phyloP scores from a whole-genome alignment of 37 sponge, comb jelly and placozoan species.

The Crambe crambe region DNA sequence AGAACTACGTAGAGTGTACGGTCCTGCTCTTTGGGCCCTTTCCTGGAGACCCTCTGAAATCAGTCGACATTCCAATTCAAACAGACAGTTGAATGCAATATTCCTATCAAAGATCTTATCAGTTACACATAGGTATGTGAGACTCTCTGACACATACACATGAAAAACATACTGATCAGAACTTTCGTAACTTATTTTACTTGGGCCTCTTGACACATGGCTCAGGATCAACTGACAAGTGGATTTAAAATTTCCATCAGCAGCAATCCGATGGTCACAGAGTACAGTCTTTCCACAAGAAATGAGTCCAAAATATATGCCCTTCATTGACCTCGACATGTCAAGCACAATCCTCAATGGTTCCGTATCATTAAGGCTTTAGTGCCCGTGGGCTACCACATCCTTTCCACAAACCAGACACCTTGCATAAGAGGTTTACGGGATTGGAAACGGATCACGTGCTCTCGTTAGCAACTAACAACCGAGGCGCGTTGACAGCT shows the following conservation, averaged over 20 bases:
- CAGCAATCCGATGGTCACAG: not conserved
- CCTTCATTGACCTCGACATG: not conserved
- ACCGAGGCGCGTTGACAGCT: too few relatives aligned
- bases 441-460: too few relatives aligned
- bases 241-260: not conserved
- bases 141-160: not conserved
- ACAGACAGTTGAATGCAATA: conserved; percentile 17
- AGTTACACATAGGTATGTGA: conserved; percentile 26
- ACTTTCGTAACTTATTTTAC: conserved; percentile 11
- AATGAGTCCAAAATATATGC: not conserved
- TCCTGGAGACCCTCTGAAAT: not conserved
- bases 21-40: not conserved
- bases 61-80: not conserved
- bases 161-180: conserved; percentile 10
- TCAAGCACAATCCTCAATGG: too few relatives aligned
- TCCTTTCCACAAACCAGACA: too few relatives aligned
- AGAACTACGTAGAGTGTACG: not conserved
- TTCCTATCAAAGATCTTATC: conserved; percentile 14
- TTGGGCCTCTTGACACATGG: not conserved
- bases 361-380: too few relatives aligned
- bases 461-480: too few relatives aligned
- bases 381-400: too few relatives aligned
- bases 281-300: not conserved
- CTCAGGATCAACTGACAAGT: not conserved
- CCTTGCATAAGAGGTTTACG: too few relatives aligned